Percentiles rank a stretch among this genome's conserved stretches.
Evolutionary conservation across 2,888 invertebrate species (phyloP).

Genomic region (Lepetodrilus schrolli): DNA sequence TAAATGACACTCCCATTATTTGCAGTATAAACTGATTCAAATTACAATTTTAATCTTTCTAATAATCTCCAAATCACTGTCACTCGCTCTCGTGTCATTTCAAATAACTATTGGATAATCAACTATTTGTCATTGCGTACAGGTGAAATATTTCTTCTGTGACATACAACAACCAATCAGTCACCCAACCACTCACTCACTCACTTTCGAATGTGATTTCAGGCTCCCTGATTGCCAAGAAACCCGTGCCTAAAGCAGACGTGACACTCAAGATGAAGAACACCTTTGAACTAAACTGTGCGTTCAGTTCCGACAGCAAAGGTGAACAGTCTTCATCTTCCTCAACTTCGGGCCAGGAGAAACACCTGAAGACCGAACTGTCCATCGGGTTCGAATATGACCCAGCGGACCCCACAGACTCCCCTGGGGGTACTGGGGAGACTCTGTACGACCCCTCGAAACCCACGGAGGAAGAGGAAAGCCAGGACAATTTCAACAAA

Average conservation of each 20-base stretch:
- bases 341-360: neutral
- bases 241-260: neutral
- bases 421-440: slow-evolving; percentile 26
- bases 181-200: no score
- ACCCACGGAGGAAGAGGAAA: slow-evolving; percentile 36
- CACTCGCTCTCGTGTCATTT: no score
- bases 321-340: neutral
- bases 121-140: no score
- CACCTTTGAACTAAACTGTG: neutral
- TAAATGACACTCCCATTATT: no score
- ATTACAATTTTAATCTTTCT: no score
- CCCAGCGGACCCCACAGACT: slow-evolving; percentile 44
- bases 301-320: neutral
- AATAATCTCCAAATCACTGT: no score
- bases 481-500: neutral
- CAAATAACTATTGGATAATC: no score
- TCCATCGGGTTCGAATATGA: slow-evolving; percentile 40
- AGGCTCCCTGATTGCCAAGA: slow-evolving; percentile 44
- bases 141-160: no score
- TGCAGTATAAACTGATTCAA: no score
- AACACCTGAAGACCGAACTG: neutral
- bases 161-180: no score
- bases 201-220: slow-evolving; percentile 5
- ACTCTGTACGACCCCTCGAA: slow-evolving; percentile 32
- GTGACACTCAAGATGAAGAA: neutral